phyloP scores from a whole-genome alignment of 2,113 vertebrate species.

The Stegostoma tigrinum region DNA sequence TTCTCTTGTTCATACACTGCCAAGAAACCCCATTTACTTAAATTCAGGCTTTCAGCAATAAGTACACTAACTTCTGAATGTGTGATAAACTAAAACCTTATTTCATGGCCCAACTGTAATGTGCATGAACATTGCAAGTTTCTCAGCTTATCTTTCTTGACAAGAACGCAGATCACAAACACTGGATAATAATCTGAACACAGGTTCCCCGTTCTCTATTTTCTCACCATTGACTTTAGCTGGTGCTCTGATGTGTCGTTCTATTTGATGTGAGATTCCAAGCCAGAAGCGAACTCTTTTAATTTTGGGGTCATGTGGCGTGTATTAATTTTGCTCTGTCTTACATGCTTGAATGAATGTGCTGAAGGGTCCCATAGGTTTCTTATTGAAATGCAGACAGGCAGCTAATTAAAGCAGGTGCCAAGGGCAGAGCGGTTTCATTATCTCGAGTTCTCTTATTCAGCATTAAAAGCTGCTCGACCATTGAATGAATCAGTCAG shows the following conservation, averaged over 20 bases:
- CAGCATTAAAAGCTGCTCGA: not conserved
- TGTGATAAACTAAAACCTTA: not conserved
- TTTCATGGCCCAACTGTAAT: not conserved
- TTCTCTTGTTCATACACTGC: no score
- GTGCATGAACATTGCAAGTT: not conserved
- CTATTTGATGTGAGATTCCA: not conserved
- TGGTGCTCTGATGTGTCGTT: not conserved
- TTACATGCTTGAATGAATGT: not conserved
- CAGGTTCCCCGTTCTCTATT: not conserved
- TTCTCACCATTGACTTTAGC: not conserved
- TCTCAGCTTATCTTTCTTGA: not conserved
- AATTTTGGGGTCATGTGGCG: not conserved
- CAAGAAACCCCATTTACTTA: not conserved
- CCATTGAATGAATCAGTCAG: not conserved
- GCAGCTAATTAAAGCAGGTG: constrained; percentile 18
- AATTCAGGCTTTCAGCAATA: not conserved
- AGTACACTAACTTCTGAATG: not conserved
- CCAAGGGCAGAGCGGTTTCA: constrained; percentile 10
- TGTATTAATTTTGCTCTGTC: constrained; percentile 12
- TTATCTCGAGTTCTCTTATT: not conserved
- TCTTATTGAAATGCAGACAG: constrained; percentile 13
- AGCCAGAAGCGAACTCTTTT: not conserved
- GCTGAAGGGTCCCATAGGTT: not conserved
- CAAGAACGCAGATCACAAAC: not conserved
- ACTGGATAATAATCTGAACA: not conserved